Evolutionary conservation across 2,113 vertebrate genomes (phyloP).

Genomic region (Festucalex cinctus): DNA sequence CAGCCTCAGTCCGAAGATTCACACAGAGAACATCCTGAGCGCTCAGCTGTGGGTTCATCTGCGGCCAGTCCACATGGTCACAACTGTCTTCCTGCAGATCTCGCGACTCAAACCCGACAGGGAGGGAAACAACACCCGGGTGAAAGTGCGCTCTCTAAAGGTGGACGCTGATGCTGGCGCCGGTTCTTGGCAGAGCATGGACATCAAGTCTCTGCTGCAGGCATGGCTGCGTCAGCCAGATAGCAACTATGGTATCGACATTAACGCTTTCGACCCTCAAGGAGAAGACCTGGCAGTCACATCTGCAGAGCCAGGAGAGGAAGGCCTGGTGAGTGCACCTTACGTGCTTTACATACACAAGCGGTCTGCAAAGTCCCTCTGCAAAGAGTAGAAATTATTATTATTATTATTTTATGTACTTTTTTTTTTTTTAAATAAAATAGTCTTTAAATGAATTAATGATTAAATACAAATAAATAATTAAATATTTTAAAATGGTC

Average conservation of each 20-base stretch:
- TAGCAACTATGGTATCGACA: slow-evolving; percentile 93
- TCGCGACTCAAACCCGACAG: slow-evolving; percentile 84
- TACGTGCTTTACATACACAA: background rate
- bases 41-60: slow-evolving; percentile 97
- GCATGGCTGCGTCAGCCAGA: slow-evolving; percentile 95
- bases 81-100: slow-evolving; percentile 94
- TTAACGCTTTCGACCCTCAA: slow-evolving; percentile 87
- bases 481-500: no score
- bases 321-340: slow-evolving; percentile 85
- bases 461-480: no score
- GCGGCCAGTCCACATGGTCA: slow-evolving; percentile 81
- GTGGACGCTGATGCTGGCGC: slow-evolving; percentile 85
- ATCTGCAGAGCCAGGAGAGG: slow-evolving; percentile 85
- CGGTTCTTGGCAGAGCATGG: slow-evolving; percentile 94
- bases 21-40: slow-evolving; percentile 89
- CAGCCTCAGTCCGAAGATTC: slow-evolving; percentile 94
- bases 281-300: slow-evolving; percentile 90
- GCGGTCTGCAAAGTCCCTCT: no score
- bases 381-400: no score
- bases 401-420: no score
- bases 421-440: no score
- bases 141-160: slow-evolving; percentile 91
- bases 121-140: slow-evolving; percentile 81
- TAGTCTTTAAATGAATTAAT: no score
- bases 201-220: slow-evolving; percentile 92